Evolutionary conservation across 2,888 invertebrate species (phyloP).

Genomic region (Carabus problematicus): DNA sequence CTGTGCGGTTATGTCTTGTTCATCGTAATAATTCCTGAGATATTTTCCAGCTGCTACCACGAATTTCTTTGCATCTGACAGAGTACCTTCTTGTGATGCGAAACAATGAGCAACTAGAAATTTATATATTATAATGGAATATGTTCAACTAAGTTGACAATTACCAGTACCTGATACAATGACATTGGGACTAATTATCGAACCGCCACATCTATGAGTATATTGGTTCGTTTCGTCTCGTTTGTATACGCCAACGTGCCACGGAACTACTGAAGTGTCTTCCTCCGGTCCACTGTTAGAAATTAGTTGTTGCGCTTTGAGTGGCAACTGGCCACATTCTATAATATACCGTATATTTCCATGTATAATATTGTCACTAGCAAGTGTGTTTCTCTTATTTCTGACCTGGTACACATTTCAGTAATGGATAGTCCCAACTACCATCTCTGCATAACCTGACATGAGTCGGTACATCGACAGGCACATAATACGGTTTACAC

Average conservation of each 20-base stretch:
- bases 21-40: slow-evolving; percentile 17
- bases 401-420: slow-evolving; percentile 40
- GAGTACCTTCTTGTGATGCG: slow-evolving; percentile 10
- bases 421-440: slow-evolving; percentile 29
- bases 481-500: slow-evolving; percentile 32
- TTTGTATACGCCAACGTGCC: slow-evolving; percentile 53
- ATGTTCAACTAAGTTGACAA: too few species aligned
- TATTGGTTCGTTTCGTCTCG: slow-evolving; percentile 33
- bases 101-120: slow-evolving; percentile 33
- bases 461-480: not conserved
- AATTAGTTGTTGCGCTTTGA: slow-evolving; percentile 49
- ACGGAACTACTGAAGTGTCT: slow-evolving; percentile 53
- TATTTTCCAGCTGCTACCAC: slow-evolving; percentile 36
- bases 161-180: slow-evolving; percentile 55
- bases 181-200: slow-evolving; percentile 50
- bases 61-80: slow-evolving; percentile 8
- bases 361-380: not conserved
- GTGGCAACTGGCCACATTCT: slow-evolving; percentile 54
- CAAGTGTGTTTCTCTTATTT: not conserved
- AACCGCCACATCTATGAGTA: slow-evolving; percentile 51
- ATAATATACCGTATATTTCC: not conserved
- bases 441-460: slow-evolving; percentile 33
- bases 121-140: too few species aligned
- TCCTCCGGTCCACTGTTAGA: slow-evolving; percentile 50
- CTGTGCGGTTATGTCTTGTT: not conserved